Percentiles rank a stretch among this genome's conserved stretches.
These are phyloP conservation scores for Cerastis leucographa DNA, from an alignment of 2,888 invertebrate species.

Conservation along the genomic window DNA sequence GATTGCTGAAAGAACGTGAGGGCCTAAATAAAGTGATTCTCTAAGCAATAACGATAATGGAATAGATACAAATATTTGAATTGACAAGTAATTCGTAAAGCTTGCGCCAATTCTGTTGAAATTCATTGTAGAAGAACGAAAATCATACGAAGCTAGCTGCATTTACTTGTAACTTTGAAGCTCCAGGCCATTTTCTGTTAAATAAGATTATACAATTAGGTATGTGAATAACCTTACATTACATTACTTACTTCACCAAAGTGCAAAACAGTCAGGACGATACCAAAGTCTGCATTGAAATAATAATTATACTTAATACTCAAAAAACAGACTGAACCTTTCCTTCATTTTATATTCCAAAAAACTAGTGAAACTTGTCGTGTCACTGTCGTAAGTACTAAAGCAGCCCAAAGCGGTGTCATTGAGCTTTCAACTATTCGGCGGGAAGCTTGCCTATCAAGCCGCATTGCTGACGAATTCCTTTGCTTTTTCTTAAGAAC, in stretches of 20 bases:
- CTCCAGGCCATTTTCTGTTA: neutral
- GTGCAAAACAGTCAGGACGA: neutral
- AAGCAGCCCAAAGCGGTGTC: constrained; percentile 76
- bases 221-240: neutral
- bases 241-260: neutral
- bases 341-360: neutral
- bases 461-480: constrained; percentile 61
- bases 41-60: neutral
- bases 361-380: neutral
- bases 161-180: neutral
- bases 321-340: neutral
- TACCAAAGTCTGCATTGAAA: neutral
- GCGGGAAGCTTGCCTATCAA: constrained; percentile 66
- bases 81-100: neutral
- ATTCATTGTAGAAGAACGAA: neutral
- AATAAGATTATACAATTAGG: neutral
- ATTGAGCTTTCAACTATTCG: constrained; percentile 86
- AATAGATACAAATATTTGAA: neutral
- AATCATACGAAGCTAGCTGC: neutral
- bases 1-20: neutral
- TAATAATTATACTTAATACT: neutral
- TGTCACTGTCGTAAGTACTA: constrained; percentile 63
- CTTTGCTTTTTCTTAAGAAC: constrained; percentile 59
- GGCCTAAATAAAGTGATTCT: neutral
- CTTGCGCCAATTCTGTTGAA: neutral